Base-by-base conservation (phyloP, 2,113 vertebrate species). In the Oncorhynchus clarkii region DNA sequence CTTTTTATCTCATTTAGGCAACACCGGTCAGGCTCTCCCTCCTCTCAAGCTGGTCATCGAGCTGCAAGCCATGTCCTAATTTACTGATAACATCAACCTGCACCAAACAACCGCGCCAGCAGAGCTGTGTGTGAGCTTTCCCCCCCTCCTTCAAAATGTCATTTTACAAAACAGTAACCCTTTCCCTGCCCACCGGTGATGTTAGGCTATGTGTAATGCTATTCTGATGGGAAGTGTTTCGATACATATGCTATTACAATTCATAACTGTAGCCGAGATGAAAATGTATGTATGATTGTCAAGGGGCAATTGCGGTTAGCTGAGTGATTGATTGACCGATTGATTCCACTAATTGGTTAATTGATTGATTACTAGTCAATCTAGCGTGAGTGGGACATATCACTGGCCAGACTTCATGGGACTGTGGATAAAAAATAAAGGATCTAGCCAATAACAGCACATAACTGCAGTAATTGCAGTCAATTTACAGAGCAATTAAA, bases 11-110 rank as follows among this genome's bases (percentile, higher is more conserved):
- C 85, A 80, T 70, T 18, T 79, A 83, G 70, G 70, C 80, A 76
- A 68, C 51, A 75, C 74, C 78, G 75, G 22, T 76, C 78, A 74
- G 79, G 74, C 67, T 79, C 77, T 57, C 39, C 54, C 62, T 49
- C 27, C 72, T 66, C 72, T 71, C 72, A 72, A 75, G 64, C 71
- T 74, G 79, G 70, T 75, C 67, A 34, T n/a, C 49, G 54, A 73
- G 70, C 79, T 64, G 70, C 79, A 82, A 83, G 81, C 89, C 88
- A 91, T 91, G 90, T 84, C 83, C 70, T 69, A n/a, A 82, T 86
- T 80, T 77, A 82, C 78, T 79, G 79, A 75, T 80, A 64, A 85
- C 78, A 77, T 71, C 68, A 89, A 87, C 86, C 80, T 77, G 54
- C 74, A 65, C 80, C 78, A 67, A 83, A 85, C 77, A 77, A 80